Evolutionary conservation across 2,113 vertebrate genomes (phyloP), one percentile per base, ranked within the genome.

Genomic region (Vulpes ferrilata): DNA sequence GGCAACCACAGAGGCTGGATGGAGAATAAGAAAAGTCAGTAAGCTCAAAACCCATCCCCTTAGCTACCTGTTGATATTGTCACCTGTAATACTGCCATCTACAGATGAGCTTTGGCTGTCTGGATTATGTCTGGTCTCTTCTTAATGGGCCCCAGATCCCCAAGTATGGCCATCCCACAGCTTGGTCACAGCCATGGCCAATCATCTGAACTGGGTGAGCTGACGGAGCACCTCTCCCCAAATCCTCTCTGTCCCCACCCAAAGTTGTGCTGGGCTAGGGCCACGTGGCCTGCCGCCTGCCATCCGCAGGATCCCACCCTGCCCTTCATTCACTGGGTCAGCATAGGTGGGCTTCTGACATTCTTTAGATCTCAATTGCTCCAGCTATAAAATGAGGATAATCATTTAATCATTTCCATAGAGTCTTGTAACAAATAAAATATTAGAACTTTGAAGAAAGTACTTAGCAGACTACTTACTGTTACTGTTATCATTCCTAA

Each of bases 81-180:
- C 71, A 67, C 12, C 43, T 43, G 23, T 25, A 16, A 74, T 2
- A 15, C 7, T 90, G 59, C 78, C 73, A 5, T 86, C 43, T 91
- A 60, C 69, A 94, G 38, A 78, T 88, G 74, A 94, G 48, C 57
- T 43, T 83, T 30, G 19, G 19, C 76, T 83, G 6, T 82, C 74
- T 62, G 43, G 30, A 80, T 81, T 90, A 78, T 93, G 88, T 95
- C 55, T 94, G 64, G 32, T 55, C 69, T 95, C 38, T 95, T 95
- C 48, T 65, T 87, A 35, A 35, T 43, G 83, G 57, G 79, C 20
- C 35, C 22, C 43, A 65, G 35, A 53, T 83, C 57, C 59, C 57
- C 62, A 64, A 51, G 8, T 88, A 23, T 80, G 67, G 73, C 27
- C 57, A 2, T n/a, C 57, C 62, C 6, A 32, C 7, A 94, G 51